Conservation (phyloP, 2,888 invertebrate genomes). For the Caenorhabditis imperialis region DNA sequence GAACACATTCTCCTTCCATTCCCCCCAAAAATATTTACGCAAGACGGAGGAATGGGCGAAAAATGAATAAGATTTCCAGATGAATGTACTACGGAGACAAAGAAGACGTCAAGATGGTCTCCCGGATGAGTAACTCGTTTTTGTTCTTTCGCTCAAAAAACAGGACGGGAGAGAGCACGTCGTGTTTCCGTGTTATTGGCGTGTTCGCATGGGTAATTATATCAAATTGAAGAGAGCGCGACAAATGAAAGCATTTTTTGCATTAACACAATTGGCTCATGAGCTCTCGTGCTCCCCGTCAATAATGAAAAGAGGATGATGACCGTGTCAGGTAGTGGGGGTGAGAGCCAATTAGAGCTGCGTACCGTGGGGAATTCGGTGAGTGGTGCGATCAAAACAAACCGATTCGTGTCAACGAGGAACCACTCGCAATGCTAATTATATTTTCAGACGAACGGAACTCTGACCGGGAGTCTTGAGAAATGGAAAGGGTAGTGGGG, state of each 20-base stretch:
- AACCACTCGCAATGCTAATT: conserved; percentile 18
- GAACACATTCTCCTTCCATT: conserved; percentile 9
- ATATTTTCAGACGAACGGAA: conserved; percentile 2
- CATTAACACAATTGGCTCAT: conserved; percentile 46
- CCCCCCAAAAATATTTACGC: too few species aligned
- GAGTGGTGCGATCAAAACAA: conserved; percentile 1
- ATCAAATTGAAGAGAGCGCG: conserved; percentile 39
- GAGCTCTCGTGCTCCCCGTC: too few species aligned
- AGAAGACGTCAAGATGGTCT: not conserved
- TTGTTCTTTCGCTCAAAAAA: too few species aligned
- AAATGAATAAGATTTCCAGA: too few species aligned
- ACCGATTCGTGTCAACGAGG: not conserved
- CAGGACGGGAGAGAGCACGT: too few species aligned
- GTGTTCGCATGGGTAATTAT: conserved; percentile 49
- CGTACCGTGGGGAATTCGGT: conserved; percentile 17
- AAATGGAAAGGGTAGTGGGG: too few species aligned
- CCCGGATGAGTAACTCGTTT: not conserved
- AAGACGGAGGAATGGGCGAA: too few species aligned
- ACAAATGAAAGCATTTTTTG: conserved; percentile 13
- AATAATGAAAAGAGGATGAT: conserved; percentile 17
- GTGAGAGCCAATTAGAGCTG: too few species aligned
- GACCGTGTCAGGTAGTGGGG: too few species aligned
- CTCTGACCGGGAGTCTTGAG: too few species aligned
- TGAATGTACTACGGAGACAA: too few species aligned
- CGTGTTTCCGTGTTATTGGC: conserved; percentile 47